Percentiles rank a stretch among this genome's conserved stretches.
Evolutionary conservation across 2,888 invertebrate genomes (phyloP).

Genomic region (Agonum fuliginosum): DNA sequence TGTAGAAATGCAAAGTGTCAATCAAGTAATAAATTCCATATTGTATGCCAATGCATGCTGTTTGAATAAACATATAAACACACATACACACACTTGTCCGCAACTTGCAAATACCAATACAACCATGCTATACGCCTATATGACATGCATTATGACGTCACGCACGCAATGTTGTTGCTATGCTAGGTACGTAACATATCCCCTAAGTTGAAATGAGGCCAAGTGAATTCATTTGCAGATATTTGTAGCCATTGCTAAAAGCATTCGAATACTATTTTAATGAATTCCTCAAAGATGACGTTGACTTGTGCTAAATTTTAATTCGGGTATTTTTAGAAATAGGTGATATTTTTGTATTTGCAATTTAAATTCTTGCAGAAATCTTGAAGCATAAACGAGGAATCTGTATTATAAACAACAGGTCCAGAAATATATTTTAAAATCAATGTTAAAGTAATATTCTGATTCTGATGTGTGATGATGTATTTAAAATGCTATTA

Average conservation of each 20-base stretch:
- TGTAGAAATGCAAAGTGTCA: slow-evolving; percentile 16
- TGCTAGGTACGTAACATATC: slow-evolving; percentile 35
- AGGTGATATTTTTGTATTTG: neutral
- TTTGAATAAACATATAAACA: slow-evolving; percentile 20
- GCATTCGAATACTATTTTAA: slow-evolving; percentile 23
- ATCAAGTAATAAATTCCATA: slow-evolving; percentile 7
- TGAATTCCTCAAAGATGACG: slow-evolving; percentile 10
- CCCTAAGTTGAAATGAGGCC: slow-evolving; percentile 50
- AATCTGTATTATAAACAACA: no score
- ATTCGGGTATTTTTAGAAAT: neutral
- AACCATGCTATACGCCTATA: slow-evolving; percentile 5
- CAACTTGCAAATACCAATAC: slow-evolving; percentile 3
- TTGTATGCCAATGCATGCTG: slow-evolving; percentile 6
- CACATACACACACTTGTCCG: neutral
- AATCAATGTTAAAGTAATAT: no score
- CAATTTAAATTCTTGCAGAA: no score
- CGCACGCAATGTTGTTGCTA: slow-evolving; percentile 35
- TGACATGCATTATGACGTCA: slow-evolving; percentile 43
- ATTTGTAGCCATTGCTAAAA: slow-evolving; percentile 25
- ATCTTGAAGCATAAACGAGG: no score
- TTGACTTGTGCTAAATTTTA: neutral
- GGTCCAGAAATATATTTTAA: no score
- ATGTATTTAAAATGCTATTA: no score
- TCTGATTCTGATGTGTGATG: no score
- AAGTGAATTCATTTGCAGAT: slow-evolving; percentile 48